A percentile compares a stretch with the other conserved stretches of the same genome.
These are phyloP conservation scores for Crax fasciolata DNA, from an alignment of 2,797 vertebrate species.

Conservation along the genomic window DNA sequence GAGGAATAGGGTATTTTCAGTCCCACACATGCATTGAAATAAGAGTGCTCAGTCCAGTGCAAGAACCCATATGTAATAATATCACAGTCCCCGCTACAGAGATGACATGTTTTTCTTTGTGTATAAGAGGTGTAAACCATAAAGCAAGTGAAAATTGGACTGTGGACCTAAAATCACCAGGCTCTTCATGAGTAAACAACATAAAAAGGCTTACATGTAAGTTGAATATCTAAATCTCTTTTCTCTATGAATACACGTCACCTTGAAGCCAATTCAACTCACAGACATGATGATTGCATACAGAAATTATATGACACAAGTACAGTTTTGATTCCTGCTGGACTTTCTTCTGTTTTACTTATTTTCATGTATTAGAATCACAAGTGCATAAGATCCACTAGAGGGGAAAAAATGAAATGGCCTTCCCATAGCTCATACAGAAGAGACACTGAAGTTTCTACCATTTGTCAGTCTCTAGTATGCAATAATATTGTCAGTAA, in stretches of 20 bases:
- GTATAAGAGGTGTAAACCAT: neutral
- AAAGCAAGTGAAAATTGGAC: neutral
- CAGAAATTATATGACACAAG: neutral
- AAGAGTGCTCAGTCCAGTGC: neutral
- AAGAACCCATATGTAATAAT: neutral
- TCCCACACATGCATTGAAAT: neutral
- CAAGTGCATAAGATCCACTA: neutral
- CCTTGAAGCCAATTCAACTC: neutral
- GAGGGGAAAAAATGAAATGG: neutral
- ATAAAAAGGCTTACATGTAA: neutral
- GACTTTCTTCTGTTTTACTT: neutral
- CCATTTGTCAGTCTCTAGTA: neutral
- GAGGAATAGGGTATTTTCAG: neutral
- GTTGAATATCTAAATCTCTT: neutral
- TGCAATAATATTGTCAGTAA: neutral
- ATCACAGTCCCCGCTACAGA: neutral
- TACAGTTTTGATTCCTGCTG: neutral
- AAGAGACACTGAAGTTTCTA: neutral
- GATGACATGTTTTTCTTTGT: accelerated
- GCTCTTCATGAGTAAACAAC: neutral
- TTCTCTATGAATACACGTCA: neutral
- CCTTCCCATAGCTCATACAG: neutral
- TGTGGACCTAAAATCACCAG: neutral
- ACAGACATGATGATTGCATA: neutral
- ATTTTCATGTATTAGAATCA: neutral